These are phyloP conservation scores for Centropristis striata DNA, from an alignment of 2,113 vertebrate genomes.

Conservation along the genomic window DNA sequence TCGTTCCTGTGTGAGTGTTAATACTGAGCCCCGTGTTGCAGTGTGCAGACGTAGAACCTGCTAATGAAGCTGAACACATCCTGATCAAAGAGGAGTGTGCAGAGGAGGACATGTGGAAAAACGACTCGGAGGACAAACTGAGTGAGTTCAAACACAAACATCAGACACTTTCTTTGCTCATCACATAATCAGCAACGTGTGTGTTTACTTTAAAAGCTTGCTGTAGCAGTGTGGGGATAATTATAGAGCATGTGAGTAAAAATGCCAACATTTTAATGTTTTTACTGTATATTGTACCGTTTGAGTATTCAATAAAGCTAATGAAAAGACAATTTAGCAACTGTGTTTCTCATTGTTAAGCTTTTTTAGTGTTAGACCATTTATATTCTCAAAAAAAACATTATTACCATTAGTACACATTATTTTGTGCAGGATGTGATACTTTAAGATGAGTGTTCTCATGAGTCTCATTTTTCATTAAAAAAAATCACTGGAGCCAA, in stretches of 20 bases:
- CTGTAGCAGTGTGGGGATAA: too few species aligned
- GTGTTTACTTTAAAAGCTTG: too few species aligned
- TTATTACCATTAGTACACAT: background rate
- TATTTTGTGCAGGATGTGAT: background rate
- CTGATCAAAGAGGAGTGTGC: conserved; percentile 68
- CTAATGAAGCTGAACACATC: conserved; percentile 1
- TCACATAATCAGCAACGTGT: background rate
- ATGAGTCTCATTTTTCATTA: too few species aligned
- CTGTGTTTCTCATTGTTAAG: too few species aligned
- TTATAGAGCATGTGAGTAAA: background rate
- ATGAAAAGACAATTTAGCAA: background rate
- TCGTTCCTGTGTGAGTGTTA: background rate
- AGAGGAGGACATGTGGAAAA: conserved; percentile 62
- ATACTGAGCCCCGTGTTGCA: conserved; percentile 15
- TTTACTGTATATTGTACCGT: too few species aligned
- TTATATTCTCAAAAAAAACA: background rate
- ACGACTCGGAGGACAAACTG: conserved; percentile 20
- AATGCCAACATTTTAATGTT: background rate
- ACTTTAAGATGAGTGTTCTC: too few species aligned
- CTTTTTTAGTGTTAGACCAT: too few species aligned
- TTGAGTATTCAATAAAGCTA: background rate
- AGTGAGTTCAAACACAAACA: conserved; percentile 43
- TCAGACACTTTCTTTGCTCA: background rate
- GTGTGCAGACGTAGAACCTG: conserved; percentile 34
- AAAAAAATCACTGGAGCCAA: background rate